Conservation (phyloP, 2,797 vertebrate genomes). For the Lagodon rhomboides region DNA sequence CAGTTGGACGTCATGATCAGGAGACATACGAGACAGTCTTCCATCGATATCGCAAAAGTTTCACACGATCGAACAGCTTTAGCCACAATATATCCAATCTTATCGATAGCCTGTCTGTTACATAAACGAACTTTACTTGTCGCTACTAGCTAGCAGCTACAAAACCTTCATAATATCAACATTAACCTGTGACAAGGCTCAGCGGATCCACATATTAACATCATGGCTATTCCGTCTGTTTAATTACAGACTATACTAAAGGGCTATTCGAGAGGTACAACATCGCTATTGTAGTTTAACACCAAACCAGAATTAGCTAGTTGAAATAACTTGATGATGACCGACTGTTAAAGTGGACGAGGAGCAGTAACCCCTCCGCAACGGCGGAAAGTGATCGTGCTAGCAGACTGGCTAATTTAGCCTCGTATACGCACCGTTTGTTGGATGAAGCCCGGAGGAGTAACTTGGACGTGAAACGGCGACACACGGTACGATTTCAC, state of each 20-base stretch:
- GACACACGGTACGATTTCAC: slow-evolving; percentile 11
- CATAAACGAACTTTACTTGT: slow-evolving; percentile 13
- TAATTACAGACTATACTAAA: neutral
- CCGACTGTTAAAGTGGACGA: slow-evolving; percentile 5
- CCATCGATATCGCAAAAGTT: slow-evolving; percentile 22
- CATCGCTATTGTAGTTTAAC: fast-evolving
- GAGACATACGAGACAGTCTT: neutral
- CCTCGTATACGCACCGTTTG: slow-evolving; percentile 70
- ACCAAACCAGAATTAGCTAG: neutral
- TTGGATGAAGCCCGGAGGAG: slow-evolving; percentile 23
- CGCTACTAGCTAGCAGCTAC: neutral
- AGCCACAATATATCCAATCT: too few species aligned
- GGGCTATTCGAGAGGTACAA: neutral
- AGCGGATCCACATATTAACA: neutral
- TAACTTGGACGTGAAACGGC: slow-evolving; percentile 7
- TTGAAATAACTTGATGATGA: slow-evolving; percentile 43
- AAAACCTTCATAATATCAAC: neutral
- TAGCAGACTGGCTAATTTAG: slow-evolving; percentile 78
- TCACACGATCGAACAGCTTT: too few species aligned
- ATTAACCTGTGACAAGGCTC: neutral
- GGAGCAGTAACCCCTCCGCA: slow-evolving; percentile 32
- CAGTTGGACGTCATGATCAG: neutral
- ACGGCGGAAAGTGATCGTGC: slow-evolving; percentile 49
- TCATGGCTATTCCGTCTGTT: neutral
- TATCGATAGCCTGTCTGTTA: neutral